Base-by-base conservation (phyloP, 2,113 vertebrate genomes). In the Lasiurus cinereus region DNA sequence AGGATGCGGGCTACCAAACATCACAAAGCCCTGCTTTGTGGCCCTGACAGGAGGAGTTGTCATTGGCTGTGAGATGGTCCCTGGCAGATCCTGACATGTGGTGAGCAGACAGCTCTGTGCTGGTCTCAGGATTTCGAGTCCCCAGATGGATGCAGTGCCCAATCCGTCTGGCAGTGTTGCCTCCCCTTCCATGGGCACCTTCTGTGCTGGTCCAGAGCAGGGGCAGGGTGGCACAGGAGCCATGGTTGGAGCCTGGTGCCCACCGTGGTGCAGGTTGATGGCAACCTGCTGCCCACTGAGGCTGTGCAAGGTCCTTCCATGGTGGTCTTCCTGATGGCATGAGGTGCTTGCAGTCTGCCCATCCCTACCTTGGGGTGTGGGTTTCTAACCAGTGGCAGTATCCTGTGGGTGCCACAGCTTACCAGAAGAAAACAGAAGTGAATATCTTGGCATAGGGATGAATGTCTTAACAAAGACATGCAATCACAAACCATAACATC, bases 21-120 rank as follows among this genome's bases (percentile, higher is more conserved):
- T 31, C 78, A 97, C 97, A 97, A 96, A 96, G 95, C 82, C 1
- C 62, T 11, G 79, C 94, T 97, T 95, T 97, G 97, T 97, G 90
- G 78, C 52, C 85, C 56, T 90, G 82, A 93, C 94, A 93, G 90
- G 80, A 93, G 73, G 94, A 46, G 39, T 83, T 96, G 92, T 96
- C 88, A 85, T 46, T 46, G 90, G 94, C 88, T 92, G 69, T 22
- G 85, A 93, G 93, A 94, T 22, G 90, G 97, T 88, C 96, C 97
- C 97, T 97, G 97, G 97, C 94, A 95, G 97, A 93, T 94, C 97
- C 97, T 96, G 95, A 92, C 96, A 90, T 97, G 96, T 88, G 95
- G 96, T 52, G 46, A 96, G 94, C 95, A 90, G 95, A 82, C 88
- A 88, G 87, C 73, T 84, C 87, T 19, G 80, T 69, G 91, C 73